Conservation (phyloP, 1,140 invertebrate genomes). For the Rhynchophorus ferrugineus region DNA sequence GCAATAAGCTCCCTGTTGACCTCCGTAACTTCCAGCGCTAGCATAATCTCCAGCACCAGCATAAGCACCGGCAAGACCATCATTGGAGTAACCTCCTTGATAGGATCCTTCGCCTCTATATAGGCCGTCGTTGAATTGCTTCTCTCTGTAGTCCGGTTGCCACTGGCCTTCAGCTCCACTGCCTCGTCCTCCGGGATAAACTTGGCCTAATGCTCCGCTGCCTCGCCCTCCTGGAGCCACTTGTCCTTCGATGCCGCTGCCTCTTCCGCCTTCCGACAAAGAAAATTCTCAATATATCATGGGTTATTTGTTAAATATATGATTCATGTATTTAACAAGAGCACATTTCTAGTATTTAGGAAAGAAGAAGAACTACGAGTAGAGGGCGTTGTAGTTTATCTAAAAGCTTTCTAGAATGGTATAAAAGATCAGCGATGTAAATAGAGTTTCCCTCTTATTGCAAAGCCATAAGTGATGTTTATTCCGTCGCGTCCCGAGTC, state of each 20-base stretch:
- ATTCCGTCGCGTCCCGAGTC: no score
- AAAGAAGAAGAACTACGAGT: no score
- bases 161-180: constrained; percentile 15
- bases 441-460: no score
- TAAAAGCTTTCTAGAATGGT: no score
- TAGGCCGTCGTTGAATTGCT: constrained; percentile 16
- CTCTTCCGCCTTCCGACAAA: constrained; percentile 10
- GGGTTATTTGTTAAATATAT: no score
- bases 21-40: constrained; percentile 6
- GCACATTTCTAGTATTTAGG: no score
- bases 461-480: no score
- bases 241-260: constrained; percentile 11
- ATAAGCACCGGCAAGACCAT: neutral
- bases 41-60: constrained; percentile 1
- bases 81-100: constrained; percentile 4
- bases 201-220: constrained; percentile 13
- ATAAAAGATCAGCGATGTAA: no score
- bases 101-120: constrained; percentile 11
- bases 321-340: no score
- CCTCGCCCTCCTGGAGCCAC: constrained; percentile 7
- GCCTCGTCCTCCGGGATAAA: constrained; percentile 14
- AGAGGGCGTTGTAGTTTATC: no score
- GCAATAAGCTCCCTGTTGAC: neutral
- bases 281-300: no score
- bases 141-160: constrained; percentile 17